Evolutionary conservation across 2,888 invertebrate genomes (phyloP), one percentile per base, ranked within the genome.

Genomic region (Tholera decimalis): DNA sequence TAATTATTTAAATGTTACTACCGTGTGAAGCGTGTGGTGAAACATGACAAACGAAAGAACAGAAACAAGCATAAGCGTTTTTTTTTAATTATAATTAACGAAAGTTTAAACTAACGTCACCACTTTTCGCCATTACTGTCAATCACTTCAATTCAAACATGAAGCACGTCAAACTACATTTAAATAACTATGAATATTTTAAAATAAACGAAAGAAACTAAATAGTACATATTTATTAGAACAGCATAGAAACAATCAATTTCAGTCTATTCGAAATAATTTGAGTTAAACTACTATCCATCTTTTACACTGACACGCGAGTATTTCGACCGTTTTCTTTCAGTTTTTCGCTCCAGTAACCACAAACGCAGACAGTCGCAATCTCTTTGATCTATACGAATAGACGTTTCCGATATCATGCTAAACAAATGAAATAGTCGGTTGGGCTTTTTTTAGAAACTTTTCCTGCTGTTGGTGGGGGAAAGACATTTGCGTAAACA

Each of bases 371-470:
- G 67, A 70, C 75, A 79, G 57, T 55, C 67, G 60, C 74, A 57
- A 79, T 84, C 78, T 73, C 89, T 91, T 91, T 91, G 91, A 92
- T 91, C 86, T 90, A 85, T 35, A 46, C 43, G 71, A 68, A 58
- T 61, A 63, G 69, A 71, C 73, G 72, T 73, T 68, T 75, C 80
- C 82, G 71, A 79, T 83, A 75, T 76, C 37, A 73, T 60, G 69
- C 49, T 74, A 69, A 79, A 76, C 73, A 82, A 83, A 74, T 66
- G 50, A 68, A 62, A 72, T 61, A 53, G 35, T 44, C 20, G 18
- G 24, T 13, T 15, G 54, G 54, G 41, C 60, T 83, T 71, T 67
- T 59, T 69, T 68, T 56, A 43, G 60, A 47, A 56, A 37, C 5
- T 22, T 50, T 63, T 39, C 28, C 18, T 28, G 41, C 37, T 24